These are phyloP conservation scores for Tetraodon nigroviridis DNA, from an alignment of 2,113 vertebrate species.

Conservation along the genomic window DNA sequence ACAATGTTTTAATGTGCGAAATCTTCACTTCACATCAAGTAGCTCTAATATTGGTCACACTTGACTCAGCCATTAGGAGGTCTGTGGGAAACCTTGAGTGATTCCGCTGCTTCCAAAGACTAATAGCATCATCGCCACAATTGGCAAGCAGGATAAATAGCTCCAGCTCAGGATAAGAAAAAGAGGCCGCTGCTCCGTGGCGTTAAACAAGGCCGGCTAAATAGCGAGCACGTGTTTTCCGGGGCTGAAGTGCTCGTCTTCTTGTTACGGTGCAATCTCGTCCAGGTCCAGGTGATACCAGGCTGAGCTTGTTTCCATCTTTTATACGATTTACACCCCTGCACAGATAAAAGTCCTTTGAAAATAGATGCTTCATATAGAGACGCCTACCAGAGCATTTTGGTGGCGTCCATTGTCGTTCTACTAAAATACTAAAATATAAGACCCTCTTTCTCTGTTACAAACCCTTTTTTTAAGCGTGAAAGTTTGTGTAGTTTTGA, in stretches of 20 bases:
- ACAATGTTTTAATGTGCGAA: too few relatives aligned
- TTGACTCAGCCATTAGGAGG: too few relatives aligned
- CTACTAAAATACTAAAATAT: too few relatives aligned
- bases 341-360: background rate
- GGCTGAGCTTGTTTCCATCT: slow-evolving; percentile 20
- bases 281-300: slow-evolving; percentile 33
- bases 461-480: too few relatives aligned
- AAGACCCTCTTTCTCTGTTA: too few relatives aligned
- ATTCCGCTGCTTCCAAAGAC: slow-evolving; percentile 51
- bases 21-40: too few relatives aligned
- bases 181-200: slow-evolving; percentile 51
- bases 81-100: too few relatives aligned
- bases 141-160: slow-evolving; percentile 76
- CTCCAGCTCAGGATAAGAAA: slow-evolving; percentile 63
- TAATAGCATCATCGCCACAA: slow-evolving; percentile 67
- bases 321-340: slow-evolving; percentile 25
- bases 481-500: too few relatives aligned
- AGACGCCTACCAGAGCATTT: too few relatives aligned
- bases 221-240: slow-evolving; percentile 53
- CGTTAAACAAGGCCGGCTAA: slow-evolving; percentile 48
- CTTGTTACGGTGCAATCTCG: slow-evolving; percentile 58
- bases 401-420: too few relatives aligned
- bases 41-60: too few relatives aligned
- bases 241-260: slow-evolving; percentile 28
- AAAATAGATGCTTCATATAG: too few relatives aligned